These are phyloP conservation scores for Drusus annulatus DNA, from an alignment of 1,140 invertebrate genomes.

Conservation along the genomic window DNA sequence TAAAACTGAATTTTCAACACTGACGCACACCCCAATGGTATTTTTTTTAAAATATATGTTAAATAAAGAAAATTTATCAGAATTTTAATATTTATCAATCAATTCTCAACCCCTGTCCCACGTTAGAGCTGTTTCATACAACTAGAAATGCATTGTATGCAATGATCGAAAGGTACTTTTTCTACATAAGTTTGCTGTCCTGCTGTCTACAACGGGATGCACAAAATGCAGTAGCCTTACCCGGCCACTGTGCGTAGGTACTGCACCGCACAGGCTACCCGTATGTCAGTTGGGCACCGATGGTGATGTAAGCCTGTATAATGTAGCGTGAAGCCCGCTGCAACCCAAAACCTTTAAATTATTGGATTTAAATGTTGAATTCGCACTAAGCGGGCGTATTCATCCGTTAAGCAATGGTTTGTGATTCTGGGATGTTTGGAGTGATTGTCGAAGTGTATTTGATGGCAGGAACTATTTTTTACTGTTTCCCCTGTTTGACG, in stretches of 20 bases:
- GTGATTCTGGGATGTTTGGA: too few relatives aligned
- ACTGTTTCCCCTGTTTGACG: too few relatives aligned
- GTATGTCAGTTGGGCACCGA: conserved; percentile 1
- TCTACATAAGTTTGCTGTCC: conserved; percentile 10
- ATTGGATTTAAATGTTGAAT: conserved; percentile 24
- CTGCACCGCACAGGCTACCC: neutral
- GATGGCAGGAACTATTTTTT: too few relatives aligned
- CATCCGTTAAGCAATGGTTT: too few relatives aligned
- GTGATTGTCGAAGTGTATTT: too few relatives aligned
- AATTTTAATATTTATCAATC: neutral
- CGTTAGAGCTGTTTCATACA: neutral
- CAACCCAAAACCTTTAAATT: conserved; percentile 19
- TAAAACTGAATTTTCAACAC: too few relatives aligned
- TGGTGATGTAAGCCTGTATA: conserved; percentile 16
- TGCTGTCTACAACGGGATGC: too few relatives aligned
- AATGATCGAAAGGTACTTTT: conserved; percentile 11
- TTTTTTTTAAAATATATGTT: too few relatives aligned
- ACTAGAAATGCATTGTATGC: neutral
- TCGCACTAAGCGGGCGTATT: neutral
- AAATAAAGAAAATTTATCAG: too few relatives aligned
- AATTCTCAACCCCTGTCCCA: neutral
- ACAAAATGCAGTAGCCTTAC: too few relatives aligned
- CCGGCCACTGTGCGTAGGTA: too few relatives aligned
- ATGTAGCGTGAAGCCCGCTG: neutral
- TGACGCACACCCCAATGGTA: too few relatives aligned